These are phyloP conservation scores for Melanogrammus aeglefinus DNA, from an alignment of 2,797 vertebrate genomes.

Conservation along the genomic window DNA sequence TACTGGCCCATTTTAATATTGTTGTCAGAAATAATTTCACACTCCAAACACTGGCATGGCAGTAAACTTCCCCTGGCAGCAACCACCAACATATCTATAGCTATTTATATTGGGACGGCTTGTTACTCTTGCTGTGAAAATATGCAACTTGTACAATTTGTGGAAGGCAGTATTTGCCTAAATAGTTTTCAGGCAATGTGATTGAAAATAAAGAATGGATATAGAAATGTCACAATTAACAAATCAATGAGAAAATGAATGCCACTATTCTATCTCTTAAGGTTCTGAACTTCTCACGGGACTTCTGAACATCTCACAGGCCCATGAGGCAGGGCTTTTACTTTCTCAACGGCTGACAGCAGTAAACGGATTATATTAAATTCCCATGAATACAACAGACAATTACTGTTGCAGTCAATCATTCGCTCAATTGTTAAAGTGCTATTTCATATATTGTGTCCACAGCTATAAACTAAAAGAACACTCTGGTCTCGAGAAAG, in stretches of 20 bases:
- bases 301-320: background rate
- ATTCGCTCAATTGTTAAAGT: background rate
- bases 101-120: background rate
- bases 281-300: too few species aligned
- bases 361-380: background rate
- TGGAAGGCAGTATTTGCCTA: too few species aligned
- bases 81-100: background rate
- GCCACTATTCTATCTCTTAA: too few species aligned
- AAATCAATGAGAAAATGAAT: too few species aligned
- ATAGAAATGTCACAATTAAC: background rate
- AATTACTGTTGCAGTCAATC: background rate
- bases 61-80: background rate
- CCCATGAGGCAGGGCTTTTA: background rate
- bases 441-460: background rate
- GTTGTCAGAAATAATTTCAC: background rate
- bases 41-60: background rate
- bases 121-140: background rate
- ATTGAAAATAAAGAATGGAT: background rate
- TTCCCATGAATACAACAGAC: background rate
- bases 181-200: too few species aligned
- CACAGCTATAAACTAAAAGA: background rate
- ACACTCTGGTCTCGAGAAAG: conserved; percentile 7
- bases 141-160: background rate
- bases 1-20: background rate
- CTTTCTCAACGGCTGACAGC: background rate